phyloP scores from a whole-genome alignment of 1,140 invertebrate species.

The Hyphantria cunea region DNA sequence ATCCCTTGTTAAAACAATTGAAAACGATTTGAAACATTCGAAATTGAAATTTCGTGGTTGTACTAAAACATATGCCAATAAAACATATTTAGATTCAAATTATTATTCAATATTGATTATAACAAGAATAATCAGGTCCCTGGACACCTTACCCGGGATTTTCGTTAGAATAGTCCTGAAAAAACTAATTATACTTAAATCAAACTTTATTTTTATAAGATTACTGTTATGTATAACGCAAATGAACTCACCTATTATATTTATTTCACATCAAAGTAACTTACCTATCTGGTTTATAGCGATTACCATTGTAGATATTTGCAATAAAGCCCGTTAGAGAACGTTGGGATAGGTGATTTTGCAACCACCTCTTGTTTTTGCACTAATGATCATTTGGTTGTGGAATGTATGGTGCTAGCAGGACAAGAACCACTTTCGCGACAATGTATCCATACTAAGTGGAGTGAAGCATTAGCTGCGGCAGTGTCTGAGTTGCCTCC shows the following conservation, averaged over 20 bases:
- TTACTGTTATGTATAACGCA: not conserved
- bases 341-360: constrained; percentile 38
- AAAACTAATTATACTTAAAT: too few relatives aligned
- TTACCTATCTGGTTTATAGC: constrained; percentile 20
- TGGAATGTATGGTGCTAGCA: constrained; percentile 57
- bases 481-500: not conserved
- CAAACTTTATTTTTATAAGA: not conserved
- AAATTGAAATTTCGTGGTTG: too few relatives aligned
- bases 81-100: too few relatives aligned
- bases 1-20: too few relatives aligned
- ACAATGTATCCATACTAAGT: constrained; percentile 56
- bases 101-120: too few relatives aligned
- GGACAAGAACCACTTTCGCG: constrained; percentile 72
- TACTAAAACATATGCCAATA: too few relatives aligned
- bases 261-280: constrained; percentile 4
- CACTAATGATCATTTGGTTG: constrained; percentile 62
- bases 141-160: too few relatives aligned
- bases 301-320: constrained; percentile 26
- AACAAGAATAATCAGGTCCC: too few relatives aligned
- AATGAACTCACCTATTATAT: not conserved
- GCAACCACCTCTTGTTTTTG: constrained; percentile 55
- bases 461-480: constrained; percentile 42
- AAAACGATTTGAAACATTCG: too few relatives aligned
- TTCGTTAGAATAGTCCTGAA: too few relatives aligned
- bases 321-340: constrained; percentile 13